phyloP scores from a whole-genome alignment of 2,113 vertebrate species.

The Beaufortia kweichowensis region DNA sequence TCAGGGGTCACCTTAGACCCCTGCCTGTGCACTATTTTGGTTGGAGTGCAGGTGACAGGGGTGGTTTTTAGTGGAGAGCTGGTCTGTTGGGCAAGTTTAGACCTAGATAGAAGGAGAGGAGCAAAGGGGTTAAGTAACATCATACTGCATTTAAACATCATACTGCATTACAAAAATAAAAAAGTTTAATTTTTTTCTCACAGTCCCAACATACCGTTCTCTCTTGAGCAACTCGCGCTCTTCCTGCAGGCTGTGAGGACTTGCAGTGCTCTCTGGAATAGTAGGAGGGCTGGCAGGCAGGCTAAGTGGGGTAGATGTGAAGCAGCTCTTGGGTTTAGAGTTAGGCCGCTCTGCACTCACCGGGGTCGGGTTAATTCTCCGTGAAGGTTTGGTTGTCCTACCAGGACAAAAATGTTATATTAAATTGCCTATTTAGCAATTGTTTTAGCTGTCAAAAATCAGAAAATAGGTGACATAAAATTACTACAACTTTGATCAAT shows the following conservation, averaged over 20 bases:
- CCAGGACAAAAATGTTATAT: slow-evolving; percentile 37
- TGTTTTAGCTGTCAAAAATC: no score
- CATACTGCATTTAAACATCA: background rate
- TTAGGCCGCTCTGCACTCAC: slow-evolving; percentile 86
- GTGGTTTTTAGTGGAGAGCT: slow-evolving; percentile 69
- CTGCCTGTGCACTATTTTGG: slow-evolving; percentile 66
- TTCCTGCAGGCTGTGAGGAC: slow-evolving; percentile 81
- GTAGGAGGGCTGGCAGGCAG: slow-evolving; percentile 68
- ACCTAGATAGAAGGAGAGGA: slow-evolving; percentile 66
- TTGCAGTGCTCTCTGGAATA: slow-evolving; percentile 68
- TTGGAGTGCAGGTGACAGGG: slow-evolving; percentile 72
- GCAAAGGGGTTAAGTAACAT: background rate
- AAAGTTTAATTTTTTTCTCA: no score
- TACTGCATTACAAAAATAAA: no score
- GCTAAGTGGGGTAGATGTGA: slow-evolving; percentile 91
- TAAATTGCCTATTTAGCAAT: background rate
- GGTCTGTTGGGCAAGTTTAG: slow-evolving; percentile 81
- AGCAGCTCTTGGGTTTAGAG: slow-evolving; percentile 93
- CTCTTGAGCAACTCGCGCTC: slow-evolving; percentile 93
- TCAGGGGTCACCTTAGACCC: slow-evolving; percentile 76
- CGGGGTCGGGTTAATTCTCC: slow-evolving; percentile 95
- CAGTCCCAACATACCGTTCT: slow-evolving; percentile 79
- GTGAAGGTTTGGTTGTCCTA: slow-evolving; percentile 87
- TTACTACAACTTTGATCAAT: no score
- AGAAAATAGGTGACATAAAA: no score